phyloP scores from a whole-genome alignment of 2,797 vertebrate genomes.

The Luscinia luscinia region DNA sequence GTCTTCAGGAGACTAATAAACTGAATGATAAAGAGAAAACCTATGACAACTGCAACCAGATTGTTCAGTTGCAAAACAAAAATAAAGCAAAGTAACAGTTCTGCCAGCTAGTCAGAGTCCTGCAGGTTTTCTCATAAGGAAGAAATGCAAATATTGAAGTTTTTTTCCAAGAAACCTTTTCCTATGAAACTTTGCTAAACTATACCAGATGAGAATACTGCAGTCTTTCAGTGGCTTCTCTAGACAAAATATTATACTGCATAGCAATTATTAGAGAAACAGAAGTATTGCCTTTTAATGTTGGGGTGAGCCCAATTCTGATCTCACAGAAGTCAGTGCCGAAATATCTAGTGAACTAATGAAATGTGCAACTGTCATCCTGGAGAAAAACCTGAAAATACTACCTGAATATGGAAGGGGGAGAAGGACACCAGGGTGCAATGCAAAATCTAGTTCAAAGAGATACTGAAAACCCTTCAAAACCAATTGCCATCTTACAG shows the following conservation, averaged over 20 bases:
- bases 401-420: neutral
- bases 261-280: neutral
- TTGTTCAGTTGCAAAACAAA: neutral
- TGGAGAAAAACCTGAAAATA: neutral
- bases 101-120: neutral
- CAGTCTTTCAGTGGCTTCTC: neutral
- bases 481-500: neutral
- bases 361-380: neutral
- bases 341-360: neutral
- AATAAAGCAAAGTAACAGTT: neutral
- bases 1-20: constrained; percentile 85
- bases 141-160: neutral
- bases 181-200: neutral
- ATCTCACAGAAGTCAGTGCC: neutral
- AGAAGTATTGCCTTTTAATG: neutral
- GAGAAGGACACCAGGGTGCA: neutral
- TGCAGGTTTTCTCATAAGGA: neutral
- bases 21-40: constrained; percentile 68
- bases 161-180: neutral
- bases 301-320: neutral
- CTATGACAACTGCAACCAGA: neutral
- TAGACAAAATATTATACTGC: neutral
- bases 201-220: neutral
- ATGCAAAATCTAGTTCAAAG: neutral
- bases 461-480: neutral